phyloP scores from a whole-genome alignment of 2,113 vertebrate species.

The Brachyhypopomus gauderio region DNA sequence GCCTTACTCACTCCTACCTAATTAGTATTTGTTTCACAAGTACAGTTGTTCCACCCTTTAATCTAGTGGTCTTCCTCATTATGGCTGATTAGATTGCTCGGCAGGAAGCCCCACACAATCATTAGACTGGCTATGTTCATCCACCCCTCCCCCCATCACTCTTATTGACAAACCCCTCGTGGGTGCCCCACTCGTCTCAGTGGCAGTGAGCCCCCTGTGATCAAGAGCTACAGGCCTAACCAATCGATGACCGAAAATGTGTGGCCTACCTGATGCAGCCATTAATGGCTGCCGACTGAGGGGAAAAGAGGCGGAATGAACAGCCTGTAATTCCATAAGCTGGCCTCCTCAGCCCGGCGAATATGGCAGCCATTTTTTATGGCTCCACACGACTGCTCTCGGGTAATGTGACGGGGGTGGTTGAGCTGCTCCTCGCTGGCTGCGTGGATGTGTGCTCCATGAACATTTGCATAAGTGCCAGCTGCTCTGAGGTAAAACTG shows the following conservation, averaged over 20 bases:
- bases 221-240: no score
- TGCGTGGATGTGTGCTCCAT: background rate
- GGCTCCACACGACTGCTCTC: background rate
- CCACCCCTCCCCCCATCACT: background rate
- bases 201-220: no score
- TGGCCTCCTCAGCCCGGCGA: no score
- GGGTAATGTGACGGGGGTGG: background rate
- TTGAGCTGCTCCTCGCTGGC: background rate
- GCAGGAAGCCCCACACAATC: background rate
- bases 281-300: no score
- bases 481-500: background rate
- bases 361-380: background rate
- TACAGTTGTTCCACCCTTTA: background rate
- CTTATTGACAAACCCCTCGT: background rate
- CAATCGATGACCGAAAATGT: no score
- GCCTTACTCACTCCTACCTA: background rate
- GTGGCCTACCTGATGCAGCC: no score
- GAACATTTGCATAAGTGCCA: conserved; percentile 28
- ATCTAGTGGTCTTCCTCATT: background rate
- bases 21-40: conserved; percentile 7
- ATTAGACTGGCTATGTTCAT: background rate
- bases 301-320: no score
- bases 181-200: no score
- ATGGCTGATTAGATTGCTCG: background rate
- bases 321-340: no score